A percentile compares a stretch with the other conserved stretches of the same genome.
Conservation (phyloP, 2,113 vertebrate species). For the Glareola pratincola region DNA sequence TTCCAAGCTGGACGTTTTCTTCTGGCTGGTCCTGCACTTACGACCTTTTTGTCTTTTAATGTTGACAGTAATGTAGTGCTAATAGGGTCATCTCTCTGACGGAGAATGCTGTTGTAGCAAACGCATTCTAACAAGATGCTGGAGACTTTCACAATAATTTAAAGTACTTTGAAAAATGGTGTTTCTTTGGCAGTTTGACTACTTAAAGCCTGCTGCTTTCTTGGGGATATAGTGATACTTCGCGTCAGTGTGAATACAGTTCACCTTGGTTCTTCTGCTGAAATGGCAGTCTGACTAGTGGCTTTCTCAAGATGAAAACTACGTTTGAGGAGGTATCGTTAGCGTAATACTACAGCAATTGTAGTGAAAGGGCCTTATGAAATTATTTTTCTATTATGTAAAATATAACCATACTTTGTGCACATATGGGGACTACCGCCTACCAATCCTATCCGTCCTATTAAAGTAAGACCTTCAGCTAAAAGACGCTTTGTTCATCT, state of each 20-base stretch:
- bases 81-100: neutral
- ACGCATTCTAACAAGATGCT: neutral
- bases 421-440: neutral
- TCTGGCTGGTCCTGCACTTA: slow-evolving; percentile 95
- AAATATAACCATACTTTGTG: neutral
- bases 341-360: neutral
- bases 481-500: neutral
- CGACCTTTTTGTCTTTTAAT: slow-evolving; percentile 80
- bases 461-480: neutral
- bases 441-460: neutral
- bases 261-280: neutral
- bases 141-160: neutral
- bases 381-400: neutral
- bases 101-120: neutral
- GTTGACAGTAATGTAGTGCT: neutral
- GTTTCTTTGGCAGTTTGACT: slow-evolving; percentile 20
- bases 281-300: neutral
- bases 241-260: neutral
- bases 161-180: neutral
- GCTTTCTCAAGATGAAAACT: neutral
- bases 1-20: slow-evolving; percentile 89
- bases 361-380: neutral
- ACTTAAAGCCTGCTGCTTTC: neutral
- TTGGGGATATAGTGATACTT: slow-evolving; percentile 24
- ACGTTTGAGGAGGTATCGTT: neutral